Conservation (phyloP, 1,140 invertebrate genomes). For the Philopotamus ludificatus region DNA sequence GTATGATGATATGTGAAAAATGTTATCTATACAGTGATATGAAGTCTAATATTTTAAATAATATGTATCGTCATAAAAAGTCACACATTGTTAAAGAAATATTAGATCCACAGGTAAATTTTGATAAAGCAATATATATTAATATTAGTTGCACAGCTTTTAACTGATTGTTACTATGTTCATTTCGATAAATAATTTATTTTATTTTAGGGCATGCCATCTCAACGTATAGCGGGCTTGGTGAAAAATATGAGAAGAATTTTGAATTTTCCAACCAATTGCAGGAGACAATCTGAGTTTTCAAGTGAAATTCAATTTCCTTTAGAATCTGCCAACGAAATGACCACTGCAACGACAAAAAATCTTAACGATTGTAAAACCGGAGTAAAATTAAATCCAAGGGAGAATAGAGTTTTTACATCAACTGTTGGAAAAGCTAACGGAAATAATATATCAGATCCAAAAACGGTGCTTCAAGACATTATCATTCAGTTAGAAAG, state of each 20-base stretch:
- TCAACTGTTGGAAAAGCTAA: constrained; percentile 55
- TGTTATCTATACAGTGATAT: constrained; percentile 52
- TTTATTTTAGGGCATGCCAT: constrained; percentile 34
- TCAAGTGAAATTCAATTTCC: constrained; percentile 22
- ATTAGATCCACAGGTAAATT: constrained; percentile 48
- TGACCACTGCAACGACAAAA: constrained; percentile 37
- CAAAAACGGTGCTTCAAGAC: constrained; percentile 57
- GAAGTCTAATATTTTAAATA: constrained; percentile 41
- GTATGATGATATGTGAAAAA: constrained; percentile 52
- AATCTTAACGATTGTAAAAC: too few species aligned
- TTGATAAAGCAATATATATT: constrained; percentile 1
- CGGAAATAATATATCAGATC: constrained; percentile 47
- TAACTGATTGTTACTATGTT: not conserved
- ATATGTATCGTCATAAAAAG: constrained; percentile 49
- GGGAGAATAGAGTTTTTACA: constrained; percentile 48
- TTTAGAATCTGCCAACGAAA: constrained; percentile 17
- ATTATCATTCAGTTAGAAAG: constrained; percentile 62
- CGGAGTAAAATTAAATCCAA: constrained; percentile 42
- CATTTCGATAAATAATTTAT: constrained; percentile 10
- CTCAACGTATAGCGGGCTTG: constrained; percentile 31
- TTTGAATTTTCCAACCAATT: constrained; percentile 27
- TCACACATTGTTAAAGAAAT: constrained; percentile 53
- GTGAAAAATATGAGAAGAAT: constrained; percentile 33
- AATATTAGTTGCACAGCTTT: too few species aligned
- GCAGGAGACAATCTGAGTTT: constrained; percentile 9